Percentiles rank a stretch among this genome's conserved stretches.
phyloP scores from a whole-genome alignment of 2,888 invertebrate genomes.

The Melieria omissa region DNA sequence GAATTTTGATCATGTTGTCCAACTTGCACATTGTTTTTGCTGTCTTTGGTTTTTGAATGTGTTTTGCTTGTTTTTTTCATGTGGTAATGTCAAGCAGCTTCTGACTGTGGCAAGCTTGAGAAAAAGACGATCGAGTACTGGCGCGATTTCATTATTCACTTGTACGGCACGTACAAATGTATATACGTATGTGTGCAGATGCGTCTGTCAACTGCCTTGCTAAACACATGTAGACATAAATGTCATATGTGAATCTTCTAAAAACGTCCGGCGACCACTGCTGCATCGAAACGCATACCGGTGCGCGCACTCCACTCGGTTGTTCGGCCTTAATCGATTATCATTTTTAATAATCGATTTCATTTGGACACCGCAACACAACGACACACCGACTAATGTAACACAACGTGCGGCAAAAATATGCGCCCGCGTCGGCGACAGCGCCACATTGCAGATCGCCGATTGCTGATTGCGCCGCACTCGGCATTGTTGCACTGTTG shows the following conservation, averaged over 20 bases:
- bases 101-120: neutral
- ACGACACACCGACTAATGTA: no score
- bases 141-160: constrained; percentile 17
- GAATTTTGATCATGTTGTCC: constrained; percentile 7
- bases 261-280: neutral
- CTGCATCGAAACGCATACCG: constrained; percentile 38
- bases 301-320: constrained; percentile 42
- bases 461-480: no score
- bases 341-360: constrained; percentile 68
- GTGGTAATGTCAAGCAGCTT: neutral
- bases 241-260: constrained; percentile 48
- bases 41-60: neutral
- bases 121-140: neutral
- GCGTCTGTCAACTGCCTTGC: constrained; percentile 62
- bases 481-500: no score
- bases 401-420: no score
- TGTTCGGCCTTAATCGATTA: constrained; percentile 62
- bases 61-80: neutral
- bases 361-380: constrained; percentile 32
- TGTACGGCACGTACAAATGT: constrained; percentile 2
- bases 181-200: constrained; percentile 26
- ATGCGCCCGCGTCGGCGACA: no score
- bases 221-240: constrained; percentile 67
- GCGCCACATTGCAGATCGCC: no score
- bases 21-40: neutral